Conservation (phyloP, 2,113 vertebrate genomes). For the Enhydra lutris region DNA sequence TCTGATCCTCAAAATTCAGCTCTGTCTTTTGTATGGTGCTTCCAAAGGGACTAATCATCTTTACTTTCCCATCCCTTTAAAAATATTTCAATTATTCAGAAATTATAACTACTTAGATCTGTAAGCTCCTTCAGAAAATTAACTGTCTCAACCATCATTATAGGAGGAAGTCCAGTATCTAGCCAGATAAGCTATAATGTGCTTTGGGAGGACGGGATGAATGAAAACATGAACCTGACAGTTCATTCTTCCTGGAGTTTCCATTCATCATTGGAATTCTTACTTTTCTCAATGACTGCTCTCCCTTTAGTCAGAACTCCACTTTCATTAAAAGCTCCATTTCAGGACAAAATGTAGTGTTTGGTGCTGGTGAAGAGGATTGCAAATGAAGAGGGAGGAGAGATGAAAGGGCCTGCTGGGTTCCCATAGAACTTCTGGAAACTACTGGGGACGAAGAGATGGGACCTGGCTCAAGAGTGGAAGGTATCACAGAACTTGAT, state of each 20-base stretch:
- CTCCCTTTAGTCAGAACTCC: background rate
- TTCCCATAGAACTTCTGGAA: background rate
- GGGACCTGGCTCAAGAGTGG: background rate
- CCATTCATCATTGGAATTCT: background rate
- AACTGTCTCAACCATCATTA: background rate
- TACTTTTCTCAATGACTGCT: background rate
- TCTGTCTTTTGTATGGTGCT: background rate
- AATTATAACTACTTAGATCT: background rate
- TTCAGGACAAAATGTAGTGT: background rate
- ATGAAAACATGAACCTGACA: background rate
- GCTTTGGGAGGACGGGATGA: background rate
- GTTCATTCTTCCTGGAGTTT: background rate
- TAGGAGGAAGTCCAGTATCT: background rate
- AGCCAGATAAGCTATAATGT: background rate
- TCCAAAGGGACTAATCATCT: background rate
- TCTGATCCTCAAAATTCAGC: background rate
- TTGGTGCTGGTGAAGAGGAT: background rate
- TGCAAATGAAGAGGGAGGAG: background rate
- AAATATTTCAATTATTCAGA: background rate
- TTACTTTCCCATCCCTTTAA: background rate
- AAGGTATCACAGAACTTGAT: background rate
- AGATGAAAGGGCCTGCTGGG: background rate
- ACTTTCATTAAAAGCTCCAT: background rate
- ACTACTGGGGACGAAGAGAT: background rate
- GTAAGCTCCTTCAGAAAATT: background rate